Conservation (phyloP, 2,888 invertebrate genomes). For the Amphipoea lucens region DNA sequence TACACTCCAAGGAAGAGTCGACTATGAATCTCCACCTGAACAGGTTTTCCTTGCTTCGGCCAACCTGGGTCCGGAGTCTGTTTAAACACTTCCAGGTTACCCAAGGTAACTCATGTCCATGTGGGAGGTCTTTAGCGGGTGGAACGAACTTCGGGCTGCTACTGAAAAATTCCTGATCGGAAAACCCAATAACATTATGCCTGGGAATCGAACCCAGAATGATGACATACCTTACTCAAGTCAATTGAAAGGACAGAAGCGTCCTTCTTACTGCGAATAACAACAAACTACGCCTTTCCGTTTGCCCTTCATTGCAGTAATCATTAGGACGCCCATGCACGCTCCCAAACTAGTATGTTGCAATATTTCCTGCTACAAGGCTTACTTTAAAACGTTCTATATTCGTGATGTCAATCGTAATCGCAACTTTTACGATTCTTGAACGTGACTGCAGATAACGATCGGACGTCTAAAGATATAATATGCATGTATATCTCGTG, state of each 20-base stretch:
- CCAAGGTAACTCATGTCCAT: too few relatives aligned
- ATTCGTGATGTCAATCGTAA: slow-evolving; percentile 30
- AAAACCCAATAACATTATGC: background rate
- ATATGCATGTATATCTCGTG: background rate
- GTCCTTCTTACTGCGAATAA: background rate
- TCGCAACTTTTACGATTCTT: slow-evolving; percentile 23
- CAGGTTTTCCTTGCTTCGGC: too few relatives aligned
- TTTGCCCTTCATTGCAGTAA: background rate
- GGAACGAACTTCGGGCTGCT: background rate
- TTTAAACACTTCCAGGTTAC: too few relatives aligned
- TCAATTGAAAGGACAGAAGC: background rate
- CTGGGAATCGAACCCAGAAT: background rate
- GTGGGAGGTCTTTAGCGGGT: too few relatives aligned
- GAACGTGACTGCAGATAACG: slow-evolving; percentile 31
- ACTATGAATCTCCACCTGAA: too few relatives aligned
- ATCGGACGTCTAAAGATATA: slow-evolving; percentile 10
- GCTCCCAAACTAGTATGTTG: background rate
- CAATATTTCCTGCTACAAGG: slow-evolving; percentile 20
- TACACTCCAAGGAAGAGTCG: too few relatives aligned
- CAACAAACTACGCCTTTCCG: background rate
- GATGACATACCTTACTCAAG: background rate
- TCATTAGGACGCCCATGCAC: background rate
- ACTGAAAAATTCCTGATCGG: background rate
- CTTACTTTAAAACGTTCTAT: slow-evolving; percentile 27
- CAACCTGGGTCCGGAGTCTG: too few relatives aligned